Percentiles rank a stretch among this genome's conserved stretches.
These are phyloP conservation scores for Otus sunia DNA, from an alignment of 2,113 vertebrate species.

Conservation along the genomic window DNA sequence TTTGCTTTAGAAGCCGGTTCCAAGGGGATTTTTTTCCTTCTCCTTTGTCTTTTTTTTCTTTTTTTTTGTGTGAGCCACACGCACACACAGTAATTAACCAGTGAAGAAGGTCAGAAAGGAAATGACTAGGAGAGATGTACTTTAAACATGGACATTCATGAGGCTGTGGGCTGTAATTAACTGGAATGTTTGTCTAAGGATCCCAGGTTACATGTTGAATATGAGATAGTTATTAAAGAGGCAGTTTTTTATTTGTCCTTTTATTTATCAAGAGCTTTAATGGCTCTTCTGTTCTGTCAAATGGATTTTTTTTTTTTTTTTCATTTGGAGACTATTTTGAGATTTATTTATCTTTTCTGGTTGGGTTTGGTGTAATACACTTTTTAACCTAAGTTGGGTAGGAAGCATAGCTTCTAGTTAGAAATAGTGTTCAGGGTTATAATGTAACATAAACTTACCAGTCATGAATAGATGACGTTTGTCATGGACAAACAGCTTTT, in stretches of 20 bases:
- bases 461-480: background rate
- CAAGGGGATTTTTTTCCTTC: background rate
- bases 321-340: background rate
- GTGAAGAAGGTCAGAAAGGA: slow-evolving; percentile 38
- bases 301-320: background rate
- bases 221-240: background rate
- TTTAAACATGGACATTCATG: slow-evolving; percentile 8
- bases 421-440: background rate
- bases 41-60: background rate
- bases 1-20: slow-evolving; percentile 17
- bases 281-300: background rate
- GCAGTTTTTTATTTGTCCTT: slow-evolving; percentile 17
- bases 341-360: background rate
- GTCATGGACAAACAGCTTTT: background rate
- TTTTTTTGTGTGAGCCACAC: background rate
- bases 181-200: slow-evolving; percentile 3
- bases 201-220: background rate
- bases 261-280: background rate
- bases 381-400: background rate
- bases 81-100: slow-evolving; percentile 39
- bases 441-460: background rate
- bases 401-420: background rate
- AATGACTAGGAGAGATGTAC: slow-evolving; percentile 9
- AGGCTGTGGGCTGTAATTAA: slow-evolving; percentile 37
- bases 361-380: background rate